Base-by-base conservation (phyloP, 2,888 invertebrate genomes). In the Xylocampa areola region DNA sequence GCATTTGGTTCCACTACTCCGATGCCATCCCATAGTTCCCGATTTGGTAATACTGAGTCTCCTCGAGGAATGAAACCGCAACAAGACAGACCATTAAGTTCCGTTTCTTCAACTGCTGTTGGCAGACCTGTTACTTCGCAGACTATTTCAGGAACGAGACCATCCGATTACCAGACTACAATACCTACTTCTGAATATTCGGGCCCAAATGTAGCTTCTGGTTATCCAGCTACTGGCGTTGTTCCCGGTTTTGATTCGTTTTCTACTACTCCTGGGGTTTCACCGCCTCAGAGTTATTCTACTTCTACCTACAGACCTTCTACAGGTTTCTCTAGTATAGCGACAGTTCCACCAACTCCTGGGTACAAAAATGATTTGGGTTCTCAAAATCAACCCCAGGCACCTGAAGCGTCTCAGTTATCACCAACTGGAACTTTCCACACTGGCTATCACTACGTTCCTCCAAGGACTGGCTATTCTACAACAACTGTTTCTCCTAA, bases 1-100 rank as follows among this genome's bases (percentile, higher is more conserved):
- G 17, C 7, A 0, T 44, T 45, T 14, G 41, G 39, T 0, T 58
- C 73, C 8, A 77, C 79, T 11, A 80, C 80, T 23, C 70, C 73
- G 4, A 59, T 69, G 35, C 64, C 78, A 44, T 49, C 67, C 19
- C 58, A 63, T 36, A 32, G 10, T 32, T 50, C 69, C 0, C 36
- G 57, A 44, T 73, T 73, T 8, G 64, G 64, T 11, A 52, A 4
- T 16, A 59, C 37, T 21, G 36, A 57, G 36, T 3, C 11, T 16
- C 43, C 61, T 0, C 40, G 6, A 36, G 40, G 10, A 21, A 21
- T 27, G 4, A 32, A 7, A 50, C n/a, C 30, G 8, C 33, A 50
- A 11, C 33, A 62, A 21, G 21, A 1, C 6, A 13, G 16, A 6
- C 51, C 49, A 21, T 23, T 51, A 30, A 13, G 1, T 6, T 10